A percentile compares a stretch with the other conserved stretches of the same genome.
Evolutionary conservation across 2,888 invertebrate species (phyloP).

Genomic region (Ormyrus labotus): DNA sequence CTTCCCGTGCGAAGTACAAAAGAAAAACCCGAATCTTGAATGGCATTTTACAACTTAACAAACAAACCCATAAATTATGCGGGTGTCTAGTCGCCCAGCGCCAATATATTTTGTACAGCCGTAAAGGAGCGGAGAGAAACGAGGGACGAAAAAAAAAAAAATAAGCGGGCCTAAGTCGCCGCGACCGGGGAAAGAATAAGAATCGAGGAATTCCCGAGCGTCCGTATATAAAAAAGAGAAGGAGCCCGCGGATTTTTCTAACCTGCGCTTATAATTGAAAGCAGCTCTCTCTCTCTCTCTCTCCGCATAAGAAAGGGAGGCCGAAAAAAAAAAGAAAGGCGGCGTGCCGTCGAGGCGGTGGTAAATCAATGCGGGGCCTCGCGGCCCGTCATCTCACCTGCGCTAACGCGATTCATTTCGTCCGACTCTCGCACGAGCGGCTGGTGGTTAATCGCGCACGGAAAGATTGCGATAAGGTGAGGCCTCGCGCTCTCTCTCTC

Average conservation of each 20-base stretch:
- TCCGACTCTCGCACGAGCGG: constrained; percentile 24
- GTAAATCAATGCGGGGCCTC: constrained; percentile 50
- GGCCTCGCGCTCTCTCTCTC: constrained; percentile 17
- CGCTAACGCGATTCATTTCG: constrained; percentile 49
- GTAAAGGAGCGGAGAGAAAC: constrained; percentile 16
- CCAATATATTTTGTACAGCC: constrained; percentile 34
- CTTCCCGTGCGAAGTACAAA: not conserved
- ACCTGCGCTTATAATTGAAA: constrained; percentile 51
- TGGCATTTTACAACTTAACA: constrained; percentile 51
- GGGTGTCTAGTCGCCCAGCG: constrained; percentile 20
- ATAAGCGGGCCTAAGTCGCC: not conserved
- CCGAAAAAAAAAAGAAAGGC: constrained; percentile 1
- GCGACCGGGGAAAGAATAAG: constrained; percentile 6
- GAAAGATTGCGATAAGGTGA: constrained; percentile 63
- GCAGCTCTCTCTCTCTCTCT: not conserved
- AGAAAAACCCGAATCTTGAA: constrained; percentile 37
- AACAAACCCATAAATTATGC: constrained; percentile 50
- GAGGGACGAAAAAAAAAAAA: not conserved
- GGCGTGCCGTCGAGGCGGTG: constrained; percentile 16
- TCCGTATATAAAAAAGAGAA: constrained; percentile 18
- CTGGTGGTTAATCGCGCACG: constrained; percentile 51
- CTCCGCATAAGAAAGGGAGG: not conserved
- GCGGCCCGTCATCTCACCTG: constrained; percentile 47
- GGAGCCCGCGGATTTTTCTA: constrained; percentile 34
- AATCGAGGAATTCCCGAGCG: constrained; percentile 46